Evolutionary conservation across 2,888 invertebrate species (phyloP).

Genomic region (Scelioninae gen. 1): DNA sequence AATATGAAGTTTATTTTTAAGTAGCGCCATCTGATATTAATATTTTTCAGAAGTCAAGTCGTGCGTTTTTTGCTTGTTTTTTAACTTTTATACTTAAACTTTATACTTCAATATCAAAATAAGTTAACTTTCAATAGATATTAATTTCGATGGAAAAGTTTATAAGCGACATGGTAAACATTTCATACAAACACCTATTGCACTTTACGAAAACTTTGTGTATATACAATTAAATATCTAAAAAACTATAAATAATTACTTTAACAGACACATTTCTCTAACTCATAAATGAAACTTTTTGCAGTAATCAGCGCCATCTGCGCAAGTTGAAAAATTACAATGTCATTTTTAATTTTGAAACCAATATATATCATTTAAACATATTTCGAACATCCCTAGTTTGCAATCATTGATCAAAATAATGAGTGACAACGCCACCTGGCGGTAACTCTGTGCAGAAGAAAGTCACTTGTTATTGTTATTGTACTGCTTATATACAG

Average conservation of each 20-base stretch:
- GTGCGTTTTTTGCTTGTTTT: conserved; percentile 8
- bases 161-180: neutral
- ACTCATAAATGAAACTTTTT: too few relatives aligned
- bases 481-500: conserved; percentile 5
- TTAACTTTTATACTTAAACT: neutral
- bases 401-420: neutral
- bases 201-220: too few relatives aligned
- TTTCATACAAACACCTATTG: too few relatives aligned
- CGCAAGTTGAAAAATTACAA: too few relatives aligned
- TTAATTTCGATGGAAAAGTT: too few relatives aligned
- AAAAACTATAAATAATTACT: too few relatives aligned
- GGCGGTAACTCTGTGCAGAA: neutral
- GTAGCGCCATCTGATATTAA: neutral
- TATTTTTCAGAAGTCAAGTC: neutral
- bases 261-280: too few relatives aligned
- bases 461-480: conserved; percentile 4
- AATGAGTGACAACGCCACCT: conserved; percentile 9
- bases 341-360: too few relatives aligned
- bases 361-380: too few relatives aligned
- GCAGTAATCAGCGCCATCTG: too few relatives aligned
- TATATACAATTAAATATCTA: too few relatives aligned
- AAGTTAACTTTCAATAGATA: neutral
- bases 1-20: neutral
- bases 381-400: neutral
- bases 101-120: neutral